These are phyloP conservation scores for Caenorhabditis zanzibari DNA, from an alignment of 2,888 invertebrate species.

Conservation along the genomic window DNA sequence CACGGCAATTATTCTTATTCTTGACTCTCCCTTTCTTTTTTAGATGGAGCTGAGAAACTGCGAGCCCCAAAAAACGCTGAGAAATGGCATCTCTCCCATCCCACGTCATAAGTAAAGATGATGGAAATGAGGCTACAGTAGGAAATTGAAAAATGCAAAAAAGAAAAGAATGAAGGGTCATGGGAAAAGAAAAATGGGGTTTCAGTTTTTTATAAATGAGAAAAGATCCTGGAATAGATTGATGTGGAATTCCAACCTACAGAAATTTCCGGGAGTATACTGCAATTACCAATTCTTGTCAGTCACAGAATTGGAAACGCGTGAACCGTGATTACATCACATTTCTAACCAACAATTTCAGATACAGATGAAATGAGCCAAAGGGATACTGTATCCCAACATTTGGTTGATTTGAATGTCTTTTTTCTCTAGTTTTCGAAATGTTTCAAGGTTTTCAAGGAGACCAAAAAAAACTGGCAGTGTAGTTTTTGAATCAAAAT, in stretches of 20 bases:
- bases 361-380: no score
- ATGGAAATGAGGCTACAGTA: conserved; percentile 31
- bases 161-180: conserved; percentile 87
- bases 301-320: neutral
- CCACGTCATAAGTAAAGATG: conserved; percentile 34
- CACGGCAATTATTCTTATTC: conserved; percentile 9
- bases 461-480: no score
- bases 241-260: no score
- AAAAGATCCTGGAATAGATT: neutral
- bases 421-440: no score
- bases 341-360: no score
- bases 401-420: no score
- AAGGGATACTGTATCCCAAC: no score
- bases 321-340: conserved; percentile 23
- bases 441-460: no score
- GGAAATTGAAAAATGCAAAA: conserved; percentile 26
- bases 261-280: neutral
- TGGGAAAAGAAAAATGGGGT: conserved; percentile 13
- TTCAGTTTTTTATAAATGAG: conserved; percentile 2
- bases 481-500: no score
- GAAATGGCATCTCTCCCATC: conserved; percentile 12
- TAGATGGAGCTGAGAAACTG: conserved; percentile 19
- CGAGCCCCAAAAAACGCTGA: conserved; percentile 20
- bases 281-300: neutral
- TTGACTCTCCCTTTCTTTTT: neutral